These are phyloP conservation scores for Heliconius congener DNA, from an alignment of 1,140 invertebrate species.

Conservation along the genomic window DNA sequence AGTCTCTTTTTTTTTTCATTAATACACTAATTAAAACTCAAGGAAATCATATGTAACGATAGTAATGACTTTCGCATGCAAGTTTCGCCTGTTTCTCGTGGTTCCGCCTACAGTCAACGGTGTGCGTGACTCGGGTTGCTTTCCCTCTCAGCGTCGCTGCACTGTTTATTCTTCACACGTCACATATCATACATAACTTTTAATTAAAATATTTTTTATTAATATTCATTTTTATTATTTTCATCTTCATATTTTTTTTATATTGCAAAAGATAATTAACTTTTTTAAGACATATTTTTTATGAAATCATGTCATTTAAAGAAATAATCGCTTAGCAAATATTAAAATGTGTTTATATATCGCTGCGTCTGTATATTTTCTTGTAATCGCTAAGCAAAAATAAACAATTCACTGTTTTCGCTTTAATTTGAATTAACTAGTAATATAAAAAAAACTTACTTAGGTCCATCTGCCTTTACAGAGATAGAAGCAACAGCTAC, in stretches of 20 bases:
- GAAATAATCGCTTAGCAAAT: background rate
- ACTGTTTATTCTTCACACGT: slow-evolving; percentile 48
- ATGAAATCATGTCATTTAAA: background rate
- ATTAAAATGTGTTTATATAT: background rate
- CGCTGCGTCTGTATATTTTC: background rate
- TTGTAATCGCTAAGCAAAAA: background rate
- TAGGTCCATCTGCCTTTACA: slow-evolving; percentile 67
- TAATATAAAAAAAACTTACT: slow-evolving; percentile 56
- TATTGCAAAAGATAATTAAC: background rate
- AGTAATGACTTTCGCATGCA: slow-evolving; percentile 50
- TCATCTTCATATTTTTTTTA: slow-evolving; percentile 32
- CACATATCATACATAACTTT: slow-evolving; percentile 40
- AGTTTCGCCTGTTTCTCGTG: slow-evolving; percentile 47
- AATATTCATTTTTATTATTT: too few relatives aligned
- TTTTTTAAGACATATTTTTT: background rate
- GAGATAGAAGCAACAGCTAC: slow-evolving; percentile 66
- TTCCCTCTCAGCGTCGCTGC: slow-evolving; percentile 57
- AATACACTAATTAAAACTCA: slow-evolving; percentile 4
- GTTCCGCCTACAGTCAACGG: slow-evolving; percentile 71
- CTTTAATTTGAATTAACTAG: background rate
- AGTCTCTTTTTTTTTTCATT: background rate
- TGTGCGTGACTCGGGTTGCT: slow-evolving; percentile 65
- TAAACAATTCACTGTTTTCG: background rate
- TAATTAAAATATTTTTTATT: slow-evolving; percentile 38
- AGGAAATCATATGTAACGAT: slow-evolving; percentile 24